Conservation (phyloP, 2,888 invertebrate species). For the Chaitophorus viminalis region DNA sequence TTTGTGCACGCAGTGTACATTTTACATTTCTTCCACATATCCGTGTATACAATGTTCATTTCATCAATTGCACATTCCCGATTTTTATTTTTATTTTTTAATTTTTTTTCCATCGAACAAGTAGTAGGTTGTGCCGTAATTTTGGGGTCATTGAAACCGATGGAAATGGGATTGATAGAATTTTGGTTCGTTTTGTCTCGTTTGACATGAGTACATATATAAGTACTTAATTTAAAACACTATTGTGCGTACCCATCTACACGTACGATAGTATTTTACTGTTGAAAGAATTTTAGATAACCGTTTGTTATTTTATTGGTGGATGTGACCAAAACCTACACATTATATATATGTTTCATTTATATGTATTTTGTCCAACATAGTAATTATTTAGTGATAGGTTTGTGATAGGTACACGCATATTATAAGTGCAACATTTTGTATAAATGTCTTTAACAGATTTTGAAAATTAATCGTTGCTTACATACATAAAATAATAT, state of each 20-base stretch:
- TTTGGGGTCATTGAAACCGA: slow-evolving; percentile 46
- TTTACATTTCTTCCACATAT: slow-evolving; percentile 25
- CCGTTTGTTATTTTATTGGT: too few species aligned
- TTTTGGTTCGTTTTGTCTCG: slow-evolving; percentile 38
- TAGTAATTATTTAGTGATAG: too few species aligned
- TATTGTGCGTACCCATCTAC: not conserved
- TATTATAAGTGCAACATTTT: too few species aligned
- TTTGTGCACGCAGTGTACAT: slow-evolving; percentile 7
- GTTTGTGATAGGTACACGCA: too few species aligned
- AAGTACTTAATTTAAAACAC: not conserved
- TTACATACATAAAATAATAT: too few species aligned
- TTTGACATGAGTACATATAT: not conserved
- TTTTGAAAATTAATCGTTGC: too few species aligned
- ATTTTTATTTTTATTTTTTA: not conserved
- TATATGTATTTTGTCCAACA: too few species aligned
- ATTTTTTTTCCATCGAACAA: not conserved
- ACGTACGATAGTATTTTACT: too few species aligned
- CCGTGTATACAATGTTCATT: slow-evolving; percentile 27
- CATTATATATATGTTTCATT: too few species aligned
- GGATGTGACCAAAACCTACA: too few species aligned
- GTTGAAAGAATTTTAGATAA: too few species aligned
- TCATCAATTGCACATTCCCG: slow-evolving; percentile 25
- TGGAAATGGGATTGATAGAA: slow-evolving; percentile 7
- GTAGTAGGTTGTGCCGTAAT: not conserved
- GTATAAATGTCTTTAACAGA: too few species aligned